Evolutionary conservation across 2,888 invertebrate genomes (phyloP), one percentile per base, ranked within the genome.

Genomic region (Machimus atricapillus): DNA sequence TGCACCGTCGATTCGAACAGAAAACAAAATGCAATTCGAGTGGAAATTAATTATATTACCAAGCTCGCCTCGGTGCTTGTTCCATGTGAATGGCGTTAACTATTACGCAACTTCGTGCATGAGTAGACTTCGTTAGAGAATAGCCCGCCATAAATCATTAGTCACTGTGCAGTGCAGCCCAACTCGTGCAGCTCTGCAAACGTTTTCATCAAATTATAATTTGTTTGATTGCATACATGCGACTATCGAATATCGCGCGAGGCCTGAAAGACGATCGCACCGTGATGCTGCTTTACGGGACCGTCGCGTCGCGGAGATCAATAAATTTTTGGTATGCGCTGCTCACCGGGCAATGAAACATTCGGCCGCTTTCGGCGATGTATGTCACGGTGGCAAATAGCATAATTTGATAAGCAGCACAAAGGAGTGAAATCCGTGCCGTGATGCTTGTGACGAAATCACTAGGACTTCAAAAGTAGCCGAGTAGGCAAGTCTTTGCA

Each of bases 1-100:
- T 40, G 31, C 52, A 52, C 16, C 79, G 52, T 52, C 79, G 52
- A 79, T 31, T 52, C 14, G 27, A 79, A 56, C 52, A 27, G 46
- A 79, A 79, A 52, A 56, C 79, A 79, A 79, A 79, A 79, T 79
- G 79, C 79, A 79, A 79, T 79, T 56, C 79, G 79, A 79, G 52
- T 79, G 14, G 46, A 52, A 79, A 79, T 79, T 79, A 79, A 79
- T 79, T 79, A 79, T 79, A 79, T 79, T 79, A 79, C 31, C 56
- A 9, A 66, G 23, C 66, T 66, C 12, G 12, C 8, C 66, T 66
- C 66, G 27, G 14, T 9, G 56, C 56, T n/a, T 52, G 66, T 12
- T 66, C 23, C 31, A 52, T n/a, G 79, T 56, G 79, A 79, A 79
- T 79, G 79, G 79, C 52, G 79, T 52, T 79, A 79, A 79, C 79